Conservation (phyloP, 1,140 invertebrate species). For the Maniola jurtina region DNA sequence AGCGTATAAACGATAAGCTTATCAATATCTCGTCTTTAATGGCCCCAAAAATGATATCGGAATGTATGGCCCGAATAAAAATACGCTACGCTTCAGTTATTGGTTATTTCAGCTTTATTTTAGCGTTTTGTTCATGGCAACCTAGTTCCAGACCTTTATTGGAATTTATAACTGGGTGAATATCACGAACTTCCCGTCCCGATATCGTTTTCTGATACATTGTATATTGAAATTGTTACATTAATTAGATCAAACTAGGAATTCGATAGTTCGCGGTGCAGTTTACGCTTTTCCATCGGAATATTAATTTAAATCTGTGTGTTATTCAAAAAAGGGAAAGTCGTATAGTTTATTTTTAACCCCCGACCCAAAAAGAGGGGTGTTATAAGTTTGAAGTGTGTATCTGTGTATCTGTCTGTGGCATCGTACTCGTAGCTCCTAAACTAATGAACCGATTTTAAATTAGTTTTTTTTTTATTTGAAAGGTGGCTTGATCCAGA, state of each 20-base stretch:
- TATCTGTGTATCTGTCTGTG: too few relatives aligned
- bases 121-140: constrained; percentile 14
- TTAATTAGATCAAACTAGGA: neutral
- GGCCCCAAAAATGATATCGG: constrained; percentile 12
- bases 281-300: neutral
- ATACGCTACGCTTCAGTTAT: constrained; percentile 26
- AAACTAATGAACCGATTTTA: too few relatives aligned
- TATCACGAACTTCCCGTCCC: constrained; percentile 3
- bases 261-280: neutral
- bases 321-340: too few relatives aligned
- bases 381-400: too few relatives aligned
- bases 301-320: neutral
- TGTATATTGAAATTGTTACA: constrained; percentile 9
- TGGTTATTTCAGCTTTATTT: constrained; percentile 30
- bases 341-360: too few relatives aligned
- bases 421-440: too few relatives aligned
- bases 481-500: too few relatives aligned
- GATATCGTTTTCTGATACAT: constrained; percentile 9
- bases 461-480: too few relatives aligned
- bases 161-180: constrained; percentile 16
- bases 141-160: constrained; percentile 15
- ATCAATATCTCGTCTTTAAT: neutral
- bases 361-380: too few relatives aligned
- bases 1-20: too few relatives aligned
- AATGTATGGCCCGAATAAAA: constrained; percentile 18